Conservation (phyloP, 2,113 vertebrate species). For the Lepus europaeus region DNA sequence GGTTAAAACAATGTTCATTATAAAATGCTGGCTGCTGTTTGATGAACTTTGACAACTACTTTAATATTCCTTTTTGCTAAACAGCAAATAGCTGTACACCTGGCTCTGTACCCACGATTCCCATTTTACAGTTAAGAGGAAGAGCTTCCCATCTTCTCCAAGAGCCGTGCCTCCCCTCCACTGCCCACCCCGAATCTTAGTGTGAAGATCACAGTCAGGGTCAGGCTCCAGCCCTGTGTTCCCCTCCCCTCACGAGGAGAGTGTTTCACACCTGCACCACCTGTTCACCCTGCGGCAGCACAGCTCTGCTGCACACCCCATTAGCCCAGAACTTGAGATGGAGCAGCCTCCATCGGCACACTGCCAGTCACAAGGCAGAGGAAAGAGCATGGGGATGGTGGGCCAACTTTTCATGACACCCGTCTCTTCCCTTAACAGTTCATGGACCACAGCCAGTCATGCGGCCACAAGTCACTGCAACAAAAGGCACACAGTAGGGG, state of each 20-base stretch:
- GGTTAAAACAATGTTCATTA: background rate
- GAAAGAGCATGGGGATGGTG: too few species aligned
- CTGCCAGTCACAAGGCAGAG: background rate
- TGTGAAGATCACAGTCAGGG: too few species aligned
- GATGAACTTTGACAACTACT: background rate
- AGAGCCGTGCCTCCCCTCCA: background rate
- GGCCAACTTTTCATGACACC: background rate
- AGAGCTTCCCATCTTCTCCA: background rate
- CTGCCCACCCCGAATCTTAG: background rate
- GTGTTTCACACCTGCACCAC: background rate
- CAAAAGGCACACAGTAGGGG: background rate
- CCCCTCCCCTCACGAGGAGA: background rate
- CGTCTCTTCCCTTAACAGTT: background rate
- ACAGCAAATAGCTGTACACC: background rate
- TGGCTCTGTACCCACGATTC: background rate
- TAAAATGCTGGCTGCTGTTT: background rate
- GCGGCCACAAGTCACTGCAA: background rate
- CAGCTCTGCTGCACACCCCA: background rate
- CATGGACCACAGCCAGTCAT: background rate
- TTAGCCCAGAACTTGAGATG: too few species aligned
- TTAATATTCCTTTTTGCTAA: background rate
- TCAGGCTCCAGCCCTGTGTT: background rate
- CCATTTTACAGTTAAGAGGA: background rate
- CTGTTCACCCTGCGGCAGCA: background rate
- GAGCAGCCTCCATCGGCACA: background rate